Evolutionary conservation across 2,888 invertebrate genomes (phyloP), one percentile per base, ranked within the genome.

Genomic region (Lochmaea capreae): DNA sequence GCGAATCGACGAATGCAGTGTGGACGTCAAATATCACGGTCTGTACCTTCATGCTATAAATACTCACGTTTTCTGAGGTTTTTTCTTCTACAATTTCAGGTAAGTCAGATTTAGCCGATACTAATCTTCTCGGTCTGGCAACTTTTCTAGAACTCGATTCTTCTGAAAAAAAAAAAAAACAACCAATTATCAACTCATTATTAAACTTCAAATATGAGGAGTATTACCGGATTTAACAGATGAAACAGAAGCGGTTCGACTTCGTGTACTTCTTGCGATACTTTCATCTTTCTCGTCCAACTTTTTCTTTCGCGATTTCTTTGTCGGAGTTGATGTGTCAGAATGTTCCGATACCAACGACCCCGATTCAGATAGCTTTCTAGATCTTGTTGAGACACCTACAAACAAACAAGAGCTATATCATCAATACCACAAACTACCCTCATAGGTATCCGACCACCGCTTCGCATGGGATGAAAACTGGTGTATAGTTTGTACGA

Each of bases 1-100:
- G 22, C 2, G n/a, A n/a, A n/a, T n/a, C n/a, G 22, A 22, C 22
- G 22, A 22, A 22, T 22, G 22, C 22, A 22, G 22, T 22, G 22
- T 22, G 3, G 22, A 22, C 22, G 22, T 22, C 22, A 22, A 22
- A 22, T 22, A 22, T 22, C 22, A 22, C 22, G 22, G 22, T 22
- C 22, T 22, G 22, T 22, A 22, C 3, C 22, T 22, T 22, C 22
- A 3, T 22, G 22, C 22, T 22, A 22, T 3, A 22, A 22, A 57
- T 22, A 62, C 69, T 69, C 62, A 68, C 71, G 33, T n/a, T 69
- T 65, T 72, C 75, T 46, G 39, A 43, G 43, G 12, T 11, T 66
- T 76, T 76, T 66, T 79, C 78, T 58, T 79, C 79, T 10, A 52
- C 42, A 43, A 79, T 79, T 75, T 77, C 77, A n/a, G 78, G 72